Percentiles rank a stretch among this genome's conserved stretches.
Conservation (phyloP, 2,888 invertebrate genomes). For the Trachelus stipa region DNA sequence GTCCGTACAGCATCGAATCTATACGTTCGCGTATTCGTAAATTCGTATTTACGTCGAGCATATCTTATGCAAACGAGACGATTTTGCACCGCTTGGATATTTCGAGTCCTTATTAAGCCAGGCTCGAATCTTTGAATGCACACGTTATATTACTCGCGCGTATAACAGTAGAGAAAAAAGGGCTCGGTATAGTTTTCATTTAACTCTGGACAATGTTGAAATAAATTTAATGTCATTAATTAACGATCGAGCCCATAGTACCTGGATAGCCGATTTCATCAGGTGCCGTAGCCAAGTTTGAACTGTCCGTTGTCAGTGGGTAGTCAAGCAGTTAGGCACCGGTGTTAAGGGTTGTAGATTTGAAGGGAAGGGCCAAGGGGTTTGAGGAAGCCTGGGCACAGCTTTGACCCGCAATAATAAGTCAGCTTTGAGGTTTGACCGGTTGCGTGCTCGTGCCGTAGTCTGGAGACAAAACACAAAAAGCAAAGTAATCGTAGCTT, state of each 20-base stretch:
- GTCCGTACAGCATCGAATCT: constrained; percentile 63
- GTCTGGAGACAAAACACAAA: constrained; percentile 46
- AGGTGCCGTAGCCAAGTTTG: neutral
- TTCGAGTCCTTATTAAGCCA: constrained; percentile 55
- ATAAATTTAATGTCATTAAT: neutral
- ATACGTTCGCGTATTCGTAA: constrained; percentile 64
- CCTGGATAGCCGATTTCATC: neutral
- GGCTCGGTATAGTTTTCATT: neutral
- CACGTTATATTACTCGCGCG: neutral
- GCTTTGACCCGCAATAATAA: constrained; percentile 48
- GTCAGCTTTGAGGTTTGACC: constrained; percentile 52
- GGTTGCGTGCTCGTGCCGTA: constrained; percentile 31
- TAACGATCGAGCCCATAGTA: neutral
- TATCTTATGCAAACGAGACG: constrained; percentile 66
- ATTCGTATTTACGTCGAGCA: constrained; percentile 63
- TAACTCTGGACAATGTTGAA: neutral
- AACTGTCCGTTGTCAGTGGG: neutral
- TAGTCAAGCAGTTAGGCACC: neutral
- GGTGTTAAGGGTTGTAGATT: neutral
- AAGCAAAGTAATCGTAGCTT: constrained; percentile 61
- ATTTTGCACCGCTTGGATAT: constrained; percentile 60
- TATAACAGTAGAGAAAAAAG: neutral
- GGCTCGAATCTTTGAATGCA: neutral
- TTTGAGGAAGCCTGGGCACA: neutral
- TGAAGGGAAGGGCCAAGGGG: neutral